phyloP scores from a whole-genome alignment of 2,888 invertebrate genomes.

The Cerceris rybyensis region DNA sequence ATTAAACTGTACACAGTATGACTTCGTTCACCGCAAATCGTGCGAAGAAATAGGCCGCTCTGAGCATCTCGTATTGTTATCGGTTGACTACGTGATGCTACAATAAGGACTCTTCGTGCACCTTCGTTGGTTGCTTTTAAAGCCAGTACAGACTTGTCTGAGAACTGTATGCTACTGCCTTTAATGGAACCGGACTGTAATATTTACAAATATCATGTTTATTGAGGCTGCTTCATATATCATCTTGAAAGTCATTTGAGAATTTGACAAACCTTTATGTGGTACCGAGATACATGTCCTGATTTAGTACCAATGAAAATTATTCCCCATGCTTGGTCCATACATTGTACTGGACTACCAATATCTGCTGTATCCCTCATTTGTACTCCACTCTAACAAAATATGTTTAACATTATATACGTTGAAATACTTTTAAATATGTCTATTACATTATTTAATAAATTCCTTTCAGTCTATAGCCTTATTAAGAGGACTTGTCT shows the following conservation, averaged over 20 bases:
- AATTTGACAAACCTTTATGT: conserved; percentile 84
- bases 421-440: background rate
- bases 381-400: conserved; percentile 83
- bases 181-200: conserved; percentile 72
- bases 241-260: background rate
- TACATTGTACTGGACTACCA: conserved; percentile 87
- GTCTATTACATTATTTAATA: background rate
- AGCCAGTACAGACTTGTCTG: conserved; percentile 87
- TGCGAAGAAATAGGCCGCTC: conserved; percentile 87
- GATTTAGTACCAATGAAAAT: conserved; percentile 89
- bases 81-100: conserved; percentile 87
- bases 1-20: conserved; percentile 88
- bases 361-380: conserved; percentile 83
- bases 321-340: conserved; percentile 88
- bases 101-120: conserved; percentile 86
- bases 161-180: conserved; percentile 82
- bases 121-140: conserved; percentile 89
- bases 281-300: conserved; percentile 88
- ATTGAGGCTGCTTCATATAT: background rate
- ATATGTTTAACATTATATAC: conserved; percentile 10
- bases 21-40: conserved; percentile 84
- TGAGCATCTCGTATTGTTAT: conserved; percentile 89
- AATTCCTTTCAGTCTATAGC: background rate
- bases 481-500: conserved; percentile 25
- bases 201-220: conserved; percentile 3